Base-by-base conservation (phyloP, 2,888 invertebrate genomes). In the Diachrysia chrysitis region DNA sequence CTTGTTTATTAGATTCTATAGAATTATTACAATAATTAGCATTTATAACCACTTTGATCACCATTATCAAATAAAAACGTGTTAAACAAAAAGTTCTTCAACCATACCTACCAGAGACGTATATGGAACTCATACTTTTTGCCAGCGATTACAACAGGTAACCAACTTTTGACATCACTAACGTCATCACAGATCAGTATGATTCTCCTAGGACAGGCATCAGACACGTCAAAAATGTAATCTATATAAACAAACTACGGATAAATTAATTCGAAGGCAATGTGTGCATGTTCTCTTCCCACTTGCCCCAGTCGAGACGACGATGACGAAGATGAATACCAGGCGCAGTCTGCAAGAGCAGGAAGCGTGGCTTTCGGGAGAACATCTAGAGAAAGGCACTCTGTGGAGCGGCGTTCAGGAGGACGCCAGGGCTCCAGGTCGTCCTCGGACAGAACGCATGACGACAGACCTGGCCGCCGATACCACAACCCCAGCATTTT, bases 201-300 rank as follows among this genome's bases (percentile, higher is more conserved):
- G n/a, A 42, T 42, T 25, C 25, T 42, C 42, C n/a, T n/a, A 42
- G n/a, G 16, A 16, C 3, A 3, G 2, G 16, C 37, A 42, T 19
- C 19, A 51, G 2, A 21, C 19, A 10, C 21, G 12, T 21, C 19
- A 21, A 21, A 51, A 19, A 51, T 51, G 19, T 21, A 51, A 51
- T 2, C 1, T 21, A 12, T 12, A 51, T 19, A 54, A 37, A 58
- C 21, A 55, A 9, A 29, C 14, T 21, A 19, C 1, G 25, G 12
- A 5, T 48, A 12, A 42, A 32, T 14, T 48, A 21, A 62, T 32
- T 58, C 21, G 16, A 16, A 55, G 46, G 67, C 66, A 16, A 78
- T 78, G 78, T 62, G 58, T 61, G 54, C 64, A 53, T 78, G 78
- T 48, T 60, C 53, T 25, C 1, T 54, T 21, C 42, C 55, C 12